Conservation (phyloP, 2,113 vertebrate species). For the Lota lota region DNA sequence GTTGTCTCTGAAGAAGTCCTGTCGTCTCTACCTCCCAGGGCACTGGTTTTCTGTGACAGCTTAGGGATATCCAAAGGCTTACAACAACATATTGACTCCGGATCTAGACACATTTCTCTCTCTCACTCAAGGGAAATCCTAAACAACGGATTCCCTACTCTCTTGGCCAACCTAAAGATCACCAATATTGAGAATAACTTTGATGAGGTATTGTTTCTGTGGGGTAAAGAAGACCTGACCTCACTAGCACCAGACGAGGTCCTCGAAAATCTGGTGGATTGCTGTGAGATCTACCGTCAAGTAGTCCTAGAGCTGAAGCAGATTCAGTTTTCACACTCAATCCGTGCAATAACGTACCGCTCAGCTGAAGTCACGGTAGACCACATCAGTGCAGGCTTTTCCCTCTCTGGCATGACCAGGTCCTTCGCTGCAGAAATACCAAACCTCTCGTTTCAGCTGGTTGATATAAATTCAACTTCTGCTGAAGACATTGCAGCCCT, state of each 20-base stretch:
- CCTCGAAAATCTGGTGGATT: slow-evolving; percentile 67
- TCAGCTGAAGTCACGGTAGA: slow-evolving; percentile 74
- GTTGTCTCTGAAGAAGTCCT: slow-evolving; percentile 34
- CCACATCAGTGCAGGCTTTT: slow-evolving; percentile 77
- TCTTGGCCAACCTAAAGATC: slow-evolving; percentile 51
- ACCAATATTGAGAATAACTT: slow-evolving; percentile 58
- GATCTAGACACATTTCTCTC: slow-evolving; percentile 65
- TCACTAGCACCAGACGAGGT: slow-evolving; percentile 50
- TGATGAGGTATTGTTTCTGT: slow-evolving; percentile 80
- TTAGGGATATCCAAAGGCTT: slow-evolving; percentile 73
- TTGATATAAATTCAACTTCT: slow-evolving; percentile 72
- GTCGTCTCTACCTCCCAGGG: slow-evolving; percentile 45
- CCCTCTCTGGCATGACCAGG: slow-evolving; percentile 78
- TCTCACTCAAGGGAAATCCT: slow-evolving; percentile 53
- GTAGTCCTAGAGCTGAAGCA: slow-evolving; percentile 70
- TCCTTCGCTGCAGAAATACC: slow-evolving; percentile 74
- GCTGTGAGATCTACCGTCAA: slow-evolving; percentile 78
- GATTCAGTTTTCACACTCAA: slow-evolving; percentile 48
- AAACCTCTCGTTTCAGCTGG: slow-evolving; percentile 77
- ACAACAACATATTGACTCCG: slow-evolving; percentile 65
- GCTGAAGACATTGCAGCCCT: slow-evolving; percentile 70
- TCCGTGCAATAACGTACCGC: slow-evolving; percentile 77
- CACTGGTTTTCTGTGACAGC: slow-evolving; percentile 77
- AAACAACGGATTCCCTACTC: slow-evolving; percentile 34
- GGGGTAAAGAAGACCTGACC: slow-evolving; percentile 74